Conservation (phyloP, 2,888 invertebrate genomes). For the Celastrina argiolus region DNA sequence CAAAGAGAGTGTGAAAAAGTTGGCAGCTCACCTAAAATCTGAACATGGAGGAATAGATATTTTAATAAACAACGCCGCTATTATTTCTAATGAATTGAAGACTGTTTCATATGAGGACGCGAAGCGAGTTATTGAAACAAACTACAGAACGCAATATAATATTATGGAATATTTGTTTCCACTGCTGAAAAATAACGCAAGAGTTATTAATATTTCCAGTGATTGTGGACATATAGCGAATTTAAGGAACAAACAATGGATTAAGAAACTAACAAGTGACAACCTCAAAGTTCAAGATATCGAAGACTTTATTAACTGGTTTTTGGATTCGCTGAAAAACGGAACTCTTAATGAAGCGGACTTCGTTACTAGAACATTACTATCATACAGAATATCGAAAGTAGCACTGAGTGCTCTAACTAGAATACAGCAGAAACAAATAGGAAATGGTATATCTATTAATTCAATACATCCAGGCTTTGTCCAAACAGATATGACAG, state of each 20-base stretch:
- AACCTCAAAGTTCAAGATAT: constrained; percentile 36
- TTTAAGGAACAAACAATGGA: constrained; percentile 37
- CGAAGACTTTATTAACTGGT: constrained; percentile 40
- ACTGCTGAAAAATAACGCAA: constrained; percentile 37
- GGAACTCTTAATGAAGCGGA: constrained; percentile 36
- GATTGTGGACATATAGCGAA: constrained; percentile 40
- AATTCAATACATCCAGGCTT: constrained; percentile 42
- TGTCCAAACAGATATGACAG: constrained; percentile 40
- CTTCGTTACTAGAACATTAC: constrained; percentile 30
- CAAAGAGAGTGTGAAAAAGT: constrained; percentile 35
- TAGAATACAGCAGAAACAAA: constrained; percentile 35
- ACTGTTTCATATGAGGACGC: constrained; percentile 37
- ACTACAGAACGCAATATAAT: constrained; percentile 34
- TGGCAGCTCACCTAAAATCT: constrained; percentile 37
- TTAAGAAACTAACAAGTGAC: constrained; percentile 35
- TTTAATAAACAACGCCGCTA: constrained; percentile 43
- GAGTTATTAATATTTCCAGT: constrained; percentile 41
- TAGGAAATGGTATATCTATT: constrained; percentile 38
- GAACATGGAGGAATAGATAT: constrained; percentile 42
- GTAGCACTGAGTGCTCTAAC: constrained; percentile 39
- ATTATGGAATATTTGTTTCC: constrained; percentile 38
- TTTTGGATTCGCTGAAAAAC: constrained; percentile 37
- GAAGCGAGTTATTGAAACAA: constrained; percentile 35
- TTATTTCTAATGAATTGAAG: constrained; percentile 30
- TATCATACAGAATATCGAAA: constrained; percentile 39